phyloP scores from a whole-genome alignment of 2,797 vertebrate species.

The Oreortyx pictus region DNA sequence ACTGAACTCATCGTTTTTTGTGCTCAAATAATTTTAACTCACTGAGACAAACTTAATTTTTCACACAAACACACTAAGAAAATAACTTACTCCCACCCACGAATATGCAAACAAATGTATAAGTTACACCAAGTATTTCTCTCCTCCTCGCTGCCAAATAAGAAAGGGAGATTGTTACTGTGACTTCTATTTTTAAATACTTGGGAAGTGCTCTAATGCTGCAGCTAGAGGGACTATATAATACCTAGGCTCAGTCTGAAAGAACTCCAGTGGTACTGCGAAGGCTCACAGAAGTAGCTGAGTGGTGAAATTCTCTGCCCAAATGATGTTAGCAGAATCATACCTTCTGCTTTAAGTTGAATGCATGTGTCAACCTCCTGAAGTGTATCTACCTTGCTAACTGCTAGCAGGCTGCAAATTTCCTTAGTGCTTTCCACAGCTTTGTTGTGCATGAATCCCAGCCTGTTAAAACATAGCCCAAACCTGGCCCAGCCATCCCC shows the following conservation, averaged over 20 bases:
- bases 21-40: constrained; percentile 29
- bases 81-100: constrained; percentile 55
- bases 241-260: constrained; percentile 23
- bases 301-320: neutral
- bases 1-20: neutral
- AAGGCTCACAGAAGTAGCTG: neutral
- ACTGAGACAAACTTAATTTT: constrained; percentile 36
- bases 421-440: neutral
- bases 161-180: constrained; percentile 58
- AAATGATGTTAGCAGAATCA: constrained; percentile 6
- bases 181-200: constrained; percentile 60
- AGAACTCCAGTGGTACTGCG: constrained; percentile 4
- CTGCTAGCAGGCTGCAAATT: neutral
- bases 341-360: neutral
- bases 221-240: neutral
- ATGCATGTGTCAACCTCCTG: neutral
- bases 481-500: neutral
- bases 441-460: neutral
- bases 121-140: constrained; percentile 55
- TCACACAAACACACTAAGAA: constrained; percentile 50
- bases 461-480: neutral
- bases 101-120: constrained; percentile 60
- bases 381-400: neutral
- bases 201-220: constrained; percentile 51
- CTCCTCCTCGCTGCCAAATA: constrained; percentile 49